phyloP scores from a whole-genome alignment of 2,888 invertebrate species.

The Cylloceria caligata region DNA sequence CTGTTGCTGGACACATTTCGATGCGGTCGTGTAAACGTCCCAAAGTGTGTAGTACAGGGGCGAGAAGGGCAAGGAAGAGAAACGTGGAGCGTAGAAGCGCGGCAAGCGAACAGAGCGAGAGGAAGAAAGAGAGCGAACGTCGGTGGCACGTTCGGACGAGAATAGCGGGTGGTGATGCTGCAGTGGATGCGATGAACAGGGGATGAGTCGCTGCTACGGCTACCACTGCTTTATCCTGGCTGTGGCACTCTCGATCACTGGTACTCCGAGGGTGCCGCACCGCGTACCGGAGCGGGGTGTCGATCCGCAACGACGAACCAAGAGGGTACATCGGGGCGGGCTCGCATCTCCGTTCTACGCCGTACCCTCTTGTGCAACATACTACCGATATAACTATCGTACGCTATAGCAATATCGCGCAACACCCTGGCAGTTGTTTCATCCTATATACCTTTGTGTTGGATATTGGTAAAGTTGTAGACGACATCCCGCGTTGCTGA shows the following conservation, averaged over 20 bases:
- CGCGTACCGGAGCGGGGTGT: conserved; percentile 49
- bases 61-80: conserved; percentile 22
- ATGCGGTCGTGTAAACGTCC: conserved; percentile 63
- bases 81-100: background rate
- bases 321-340: conserved; percentile 44
- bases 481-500: conserved; percentile 80
- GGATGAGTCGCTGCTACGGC: conserved; percentile 58
- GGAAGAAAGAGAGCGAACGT: background rate
- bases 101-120: background rate
- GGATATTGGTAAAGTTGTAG: conserved; percentile 83
- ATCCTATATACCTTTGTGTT: conserved; percentile 72
- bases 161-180: conserved; percentile 62
- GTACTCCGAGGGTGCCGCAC: conserved; percentile 42
- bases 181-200: conserved; percentile 59
- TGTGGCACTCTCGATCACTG: conserved; percentile 43
- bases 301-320: conserved; percentile 59
- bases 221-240: conserved; percentile 53
- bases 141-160: conserved; percentile 63
- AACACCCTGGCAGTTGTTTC: conserved; percentile 45
- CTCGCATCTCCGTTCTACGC: conserved; percentile 29
- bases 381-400: conserved; percentile 56
- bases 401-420: conserved; percentile 34
- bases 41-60: conserved; percentile 42
- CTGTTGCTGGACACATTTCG: conserved; percentile 59
- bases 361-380: conserved; percentile 41